Percentiles rank a stretch among this genome's conserved stretches.
Evolutionary conservation across 2,797 vertebrate genomes (phyloP).

Genomic region (Xyrichtys novacula): DNA sequence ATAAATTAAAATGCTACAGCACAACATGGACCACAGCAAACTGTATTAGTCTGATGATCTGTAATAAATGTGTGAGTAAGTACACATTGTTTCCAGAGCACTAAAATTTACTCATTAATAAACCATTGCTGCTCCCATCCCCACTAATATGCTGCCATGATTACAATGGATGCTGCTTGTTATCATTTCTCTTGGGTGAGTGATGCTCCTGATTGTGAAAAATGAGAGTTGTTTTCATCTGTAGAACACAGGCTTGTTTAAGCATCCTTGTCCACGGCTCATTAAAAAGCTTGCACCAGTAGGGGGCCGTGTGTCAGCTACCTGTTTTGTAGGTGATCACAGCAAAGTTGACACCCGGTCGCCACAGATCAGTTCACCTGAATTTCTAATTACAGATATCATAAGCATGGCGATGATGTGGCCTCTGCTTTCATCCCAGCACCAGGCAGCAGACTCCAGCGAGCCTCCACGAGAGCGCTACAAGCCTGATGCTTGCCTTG

Average conservation of each 20-base stretch:
- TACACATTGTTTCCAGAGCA: conserved; percentile 25
- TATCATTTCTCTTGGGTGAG: conserved; percentile 72
- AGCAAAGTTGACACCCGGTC: conserved; percentile 30
- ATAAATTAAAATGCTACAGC: conserved; percentile 3
- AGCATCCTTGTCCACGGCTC: conserved; percentile 51
- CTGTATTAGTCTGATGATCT: conserved; percentile 7
- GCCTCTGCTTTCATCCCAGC: conserved; percentile 53
- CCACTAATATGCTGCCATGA: conserved; percentile 51
- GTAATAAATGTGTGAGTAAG: conserved; percentile 32
- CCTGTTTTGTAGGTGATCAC: conserved; percentile 52
- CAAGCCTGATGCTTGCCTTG: conserved; percentile 55
- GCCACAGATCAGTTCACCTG: conserved; percentile 15
- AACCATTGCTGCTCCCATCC: conserved; percentile 38
- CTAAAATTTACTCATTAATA: conserved; percentile 53
- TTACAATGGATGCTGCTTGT: conserved; percentile 70
- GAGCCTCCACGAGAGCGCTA: conserved; percentile 54
- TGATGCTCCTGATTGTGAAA: conserved; percentile 72
- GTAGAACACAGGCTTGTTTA: conserved; percentile 55
- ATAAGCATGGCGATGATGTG: conserved; percentile 24
- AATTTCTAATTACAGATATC: conserved; percentile 47
- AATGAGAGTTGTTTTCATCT: conserved; percentile 66
- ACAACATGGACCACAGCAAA: neutral
- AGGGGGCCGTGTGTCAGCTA: conserved; percentile 45
- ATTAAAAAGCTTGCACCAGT: conserved; percentile 56
- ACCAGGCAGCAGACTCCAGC: conserved; percentile 45